Evolutionary conservation across 2,797 vertebrate genomes (phyloP), one percentile per base, ranked within the genome.

Genomic region (Fistularia tabacaria): DNA sequence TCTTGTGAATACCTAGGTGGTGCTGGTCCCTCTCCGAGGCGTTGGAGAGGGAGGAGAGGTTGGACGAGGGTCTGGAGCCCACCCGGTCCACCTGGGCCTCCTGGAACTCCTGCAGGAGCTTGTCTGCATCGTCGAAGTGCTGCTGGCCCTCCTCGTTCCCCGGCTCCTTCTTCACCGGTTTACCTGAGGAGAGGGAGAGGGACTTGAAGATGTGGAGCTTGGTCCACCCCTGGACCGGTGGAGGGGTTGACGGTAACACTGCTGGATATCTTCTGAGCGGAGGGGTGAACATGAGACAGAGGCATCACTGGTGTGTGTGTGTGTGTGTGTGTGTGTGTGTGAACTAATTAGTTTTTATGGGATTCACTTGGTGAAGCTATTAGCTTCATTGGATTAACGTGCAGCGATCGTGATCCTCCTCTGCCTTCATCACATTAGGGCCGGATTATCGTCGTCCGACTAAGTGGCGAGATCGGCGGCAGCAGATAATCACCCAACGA

Each of bases 41-140:
- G 47, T 97, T 98, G 61, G 97, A 99, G 59, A 99, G 91, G 6
- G 97, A 99, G 58, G 96, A 98, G 75, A 99, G 85, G 77, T 98
- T 98, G 57, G 97, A 99, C 0, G 97, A 96, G 0, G 96, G 96
- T 65, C 94, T 92, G 49, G 96, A 99, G 66, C 94, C 93, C 2
- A 95, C 93, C 37, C 95, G 80, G 57, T 99, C 97, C 0, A 91
- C 93, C 71, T 97, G 95, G 3, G 92, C 92, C 43, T 98, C 96
- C 46, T 99, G 97, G 72, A 98, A 94, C 70, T 98, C 97, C 85
- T 96, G 97, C 47, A 99, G 84, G 36, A 99, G 90, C 79, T 96
- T 97, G 6, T 96, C 87, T 7, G 95, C 85, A 15, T 98, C 95
- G 0, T 98, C 95, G 84, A 97, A 91, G 66, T 94, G 91, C 79